A percentile compares a stretch with the other conserved stretches of the same genome.
These are phyloP conservation scores for Phrynocephalus guinanensis DNA, from an alignment of 2,797 vertebrate genomes.

Conservation along the genomic window DNA sequence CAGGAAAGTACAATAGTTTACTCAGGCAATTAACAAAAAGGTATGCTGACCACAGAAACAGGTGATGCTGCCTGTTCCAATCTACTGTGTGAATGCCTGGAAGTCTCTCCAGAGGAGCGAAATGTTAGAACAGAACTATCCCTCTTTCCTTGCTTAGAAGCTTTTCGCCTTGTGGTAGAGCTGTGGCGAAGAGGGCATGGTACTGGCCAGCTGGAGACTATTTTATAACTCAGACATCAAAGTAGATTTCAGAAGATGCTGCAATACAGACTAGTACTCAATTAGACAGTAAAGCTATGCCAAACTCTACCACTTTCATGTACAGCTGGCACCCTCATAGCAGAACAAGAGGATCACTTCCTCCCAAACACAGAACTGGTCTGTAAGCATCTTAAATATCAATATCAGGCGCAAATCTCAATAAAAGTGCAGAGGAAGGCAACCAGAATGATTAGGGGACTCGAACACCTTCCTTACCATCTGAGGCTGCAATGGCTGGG, in stretches of 20 bases:
- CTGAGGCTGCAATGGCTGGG: too few species aligned
- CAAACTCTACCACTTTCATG: too few species aligned
- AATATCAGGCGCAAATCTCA: too few species aligned
- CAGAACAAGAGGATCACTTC: too few species aligned
- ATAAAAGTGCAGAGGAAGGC: too few species aligned
- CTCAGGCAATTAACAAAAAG: neutral
- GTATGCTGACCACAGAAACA: neutral
- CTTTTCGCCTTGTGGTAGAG: neutral
- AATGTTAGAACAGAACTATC: neutral
- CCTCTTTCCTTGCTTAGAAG: too few species aligned
- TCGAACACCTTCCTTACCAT: too few species aligned
- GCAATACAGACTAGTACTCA: neutral
- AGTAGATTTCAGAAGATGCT: neutral
- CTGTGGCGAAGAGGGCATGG: neutral
- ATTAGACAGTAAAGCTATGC: too few species aligned
- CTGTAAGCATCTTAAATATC: too few species aligned
- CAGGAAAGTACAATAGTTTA: neutral
- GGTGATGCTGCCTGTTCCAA: neutral
- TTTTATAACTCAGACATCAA: neutral
- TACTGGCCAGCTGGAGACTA: neutral
- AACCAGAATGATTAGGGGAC: too few species aligned
- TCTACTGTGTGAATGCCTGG: neutral
- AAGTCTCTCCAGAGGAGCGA: neutral
- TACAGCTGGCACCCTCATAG: too few species aligned
- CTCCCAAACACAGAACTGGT: too few species aligned